A percentile compares a stretch with the other conserved stretches of the same genome.
These are phyloP conservation scores for Trialeurodes vaporariorum DNA, from an alignment of 1,140 invertebrate genomes.

Conservation along the genomic window DNA sequence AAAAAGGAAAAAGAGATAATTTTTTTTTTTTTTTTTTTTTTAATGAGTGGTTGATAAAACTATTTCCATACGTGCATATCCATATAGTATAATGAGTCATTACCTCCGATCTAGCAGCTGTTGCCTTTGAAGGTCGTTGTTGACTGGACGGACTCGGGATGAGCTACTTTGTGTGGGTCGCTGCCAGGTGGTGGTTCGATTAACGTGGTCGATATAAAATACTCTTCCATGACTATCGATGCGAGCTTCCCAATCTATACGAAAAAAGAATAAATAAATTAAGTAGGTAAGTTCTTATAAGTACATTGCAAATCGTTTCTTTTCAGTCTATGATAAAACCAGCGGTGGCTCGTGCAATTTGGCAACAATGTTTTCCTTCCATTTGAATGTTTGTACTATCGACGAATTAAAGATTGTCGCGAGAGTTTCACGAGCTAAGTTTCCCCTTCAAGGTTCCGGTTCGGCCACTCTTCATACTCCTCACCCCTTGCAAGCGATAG, in stretches of 20 bases:
- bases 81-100: conserved; percentile 24
- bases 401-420: no score
- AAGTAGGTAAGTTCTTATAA: no score
- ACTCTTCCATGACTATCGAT: conserved; percentile 85
- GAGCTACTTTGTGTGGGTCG: conserved; percentile 44
- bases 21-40: conserved; percentile 3
- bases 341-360: no score
- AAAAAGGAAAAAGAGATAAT: background rate
- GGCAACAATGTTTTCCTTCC: no score
- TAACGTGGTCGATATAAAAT: conserved; percentile 87
- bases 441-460: no score
- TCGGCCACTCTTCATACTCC: no score
- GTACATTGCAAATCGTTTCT: no score
- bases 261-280: no score
- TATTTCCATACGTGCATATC: background rate
- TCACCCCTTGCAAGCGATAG: no score
- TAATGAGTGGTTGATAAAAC: conserved; percentile 2
- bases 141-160: conserved; percentile 39
- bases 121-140: conserved; percentile 54
- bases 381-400: no score
- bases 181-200: conserved; percentile 86
- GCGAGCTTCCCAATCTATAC: conserved; percentile 75
- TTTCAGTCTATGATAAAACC: no score
- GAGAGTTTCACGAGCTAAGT: no score
- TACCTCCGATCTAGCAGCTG: conserved; percentile 61